Evolutionary conservation across 2,888 invertebrate genomes (phyloP).

Genomic region (Netelia melanura): DNA sequence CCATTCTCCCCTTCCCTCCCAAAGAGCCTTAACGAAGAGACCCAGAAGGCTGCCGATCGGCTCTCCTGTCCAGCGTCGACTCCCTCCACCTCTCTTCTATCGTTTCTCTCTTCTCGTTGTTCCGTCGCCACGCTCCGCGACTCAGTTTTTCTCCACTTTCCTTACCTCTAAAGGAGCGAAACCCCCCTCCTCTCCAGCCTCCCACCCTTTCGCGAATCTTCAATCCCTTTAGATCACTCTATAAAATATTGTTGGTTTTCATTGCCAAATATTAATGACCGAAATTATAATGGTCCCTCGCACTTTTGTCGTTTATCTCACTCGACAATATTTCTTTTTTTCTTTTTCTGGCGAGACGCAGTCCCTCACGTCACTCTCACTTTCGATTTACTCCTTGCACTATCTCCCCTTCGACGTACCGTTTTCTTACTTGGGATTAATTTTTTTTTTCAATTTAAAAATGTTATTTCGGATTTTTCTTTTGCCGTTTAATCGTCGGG

Average conservation of each 20-base stretch:
- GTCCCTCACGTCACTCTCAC: slow-evolving; percentile 13
- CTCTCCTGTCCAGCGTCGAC: slow-evolving; percentile 26
- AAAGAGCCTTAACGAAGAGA: slow-evolving; percentile 64
- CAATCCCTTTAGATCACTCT: not conserved
- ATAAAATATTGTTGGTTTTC: not conserved
- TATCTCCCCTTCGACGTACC: not conserved
- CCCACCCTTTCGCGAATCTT: not conserved
- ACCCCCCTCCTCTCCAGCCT: slow-evolving; percentile 6
- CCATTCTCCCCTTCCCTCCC: slow-evolving; percentile 78
- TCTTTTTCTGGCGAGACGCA: not conserved
- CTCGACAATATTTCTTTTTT: slow-evolving; percentile 1
- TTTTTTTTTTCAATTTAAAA: not conserved
- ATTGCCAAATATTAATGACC: slow-evolving; percentile 1
- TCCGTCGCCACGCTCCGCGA: slow-evolving; percentile 21
- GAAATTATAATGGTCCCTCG: not conserved
- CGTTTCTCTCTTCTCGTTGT: slow-evolving; percentile 36
- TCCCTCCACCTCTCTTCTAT: slow-evolving; percentile 43
- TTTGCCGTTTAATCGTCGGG: not conserved
- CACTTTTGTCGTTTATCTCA: slow-evolving; percentile 32
- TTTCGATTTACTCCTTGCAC: not conserved
- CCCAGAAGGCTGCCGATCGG: slow-evolving; percentile 54
- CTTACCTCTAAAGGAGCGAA: slow-evolving; percentile 4
- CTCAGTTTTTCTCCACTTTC: slow-evolving; percentile 60
- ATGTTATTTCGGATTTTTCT: not conserved
- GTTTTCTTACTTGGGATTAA: not conserved